Evolutionary conservation across 2,797 vertebrate species (phyloP).

Genomic region (Falco columbarius): DNA sequence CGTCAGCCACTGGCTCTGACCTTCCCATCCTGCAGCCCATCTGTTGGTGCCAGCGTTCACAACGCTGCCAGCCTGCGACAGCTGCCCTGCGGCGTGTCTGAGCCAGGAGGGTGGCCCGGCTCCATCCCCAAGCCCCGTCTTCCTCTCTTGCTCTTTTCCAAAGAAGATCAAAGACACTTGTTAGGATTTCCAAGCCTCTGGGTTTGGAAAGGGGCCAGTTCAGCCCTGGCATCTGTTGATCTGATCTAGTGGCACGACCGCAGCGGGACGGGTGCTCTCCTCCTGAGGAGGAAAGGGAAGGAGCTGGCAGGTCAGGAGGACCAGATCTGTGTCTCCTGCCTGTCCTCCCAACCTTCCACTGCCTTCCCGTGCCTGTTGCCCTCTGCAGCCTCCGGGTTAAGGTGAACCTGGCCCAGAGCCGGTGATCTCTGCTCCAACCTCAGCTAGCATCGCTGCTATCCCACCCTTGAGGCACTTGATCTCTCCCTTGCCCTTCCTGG

Average conservation of each 20-base stretch:
- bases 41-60: background rate
- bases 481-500: background rate
- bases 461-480: background rate
- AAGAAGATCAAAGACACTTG: background rate
- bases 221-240: background rate
- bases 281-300: background rate
- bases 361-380: background rate
- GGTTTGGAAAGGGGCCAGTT: background rate
- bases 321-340: background rate
- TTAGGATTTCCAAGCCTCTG: background rate
- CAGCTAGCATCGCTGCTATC: background rate
- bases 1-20: background rate
- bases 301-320: background rate
- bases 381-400: background rate
- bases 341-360: background rate
- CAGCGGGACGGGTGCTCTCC: accelerated
- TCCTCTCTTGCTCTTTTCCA: background rate
- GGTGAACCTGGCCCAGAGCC: background rate
- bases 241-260: background rate
- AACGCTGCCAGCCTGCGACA: background rate
- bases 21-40: background rate
- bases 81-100: background rate
- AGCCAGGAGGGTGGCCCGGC: background rate
- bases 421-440: background rate
- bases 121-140: background rate